Conservation (phyloP, 2,888 invertebrate genomes). For the Chrysopilus asiliformis region DNA sequence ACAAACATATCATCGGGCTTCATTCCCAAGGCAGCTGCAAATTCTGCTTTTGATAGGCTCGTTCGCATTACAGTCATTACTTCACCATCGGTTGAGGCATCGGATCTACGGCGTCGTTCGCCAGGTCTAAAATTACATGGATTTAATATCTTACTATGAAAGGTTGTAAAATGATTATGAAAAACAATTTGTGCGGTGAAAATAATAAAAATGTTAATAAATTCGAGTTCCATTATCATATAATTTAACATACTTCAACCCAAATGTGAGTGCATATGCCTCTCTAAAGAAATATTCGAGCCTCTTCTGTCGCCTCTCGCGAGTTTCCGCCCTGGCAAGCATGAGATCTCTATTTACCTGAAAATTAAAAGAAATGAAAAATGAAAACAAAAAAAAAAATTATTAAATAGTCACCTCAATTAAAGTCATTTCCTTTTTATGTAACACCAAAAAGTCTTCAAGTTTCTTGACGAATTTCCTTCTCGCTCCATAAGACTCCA, state of each 20-base stretch:
- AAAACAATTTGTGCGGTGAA: background rate
- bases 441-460: constrained; percentile 68
- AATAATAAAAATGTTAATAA: too few species aligned
- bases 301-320: constrained; percentile 81
- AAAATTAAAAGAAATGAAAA: constrained; percentile 3
- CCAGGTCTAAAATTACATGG: constrained; percentile 54
- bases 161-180: too few species aligned
- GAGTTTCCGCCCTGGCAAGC: constrained; percentile 83
- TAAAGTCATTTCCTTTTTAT: constrained; percentile 67
- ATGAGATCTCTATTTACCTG: constrained; percentile 62
- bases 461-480: constrained; percentile 79
- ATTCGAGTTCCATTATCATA: too few species aligned
- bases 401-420: constrained; percentile 35
- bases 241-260: constrained; percentile 38
- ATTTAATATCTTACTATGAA: too few species aligned
- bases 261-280: constrained; percentile 88
- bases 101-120: constrained; percentile 60
- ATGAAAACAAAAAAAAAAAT: background rate
- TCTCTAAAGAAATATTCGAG: constrained; percentile 93
- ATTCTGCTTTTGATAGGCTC: constrained; percentile 79
- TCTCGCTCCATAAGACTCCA: constrained; percentile 66
- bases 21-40: constrained; percentile 93
- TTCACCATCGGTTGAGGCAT: constrained; percentile 62
- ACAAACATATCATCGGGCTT: constrained; percentile 89
- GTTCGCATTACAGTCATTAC: constrained; percentile 89